Percentiles rank a stretch among this genome's conserved stretches.
phyloP scores from a whole-genome alignment of 2,113 vertebrate species.

The Stictonetta naevosa region DNA sequence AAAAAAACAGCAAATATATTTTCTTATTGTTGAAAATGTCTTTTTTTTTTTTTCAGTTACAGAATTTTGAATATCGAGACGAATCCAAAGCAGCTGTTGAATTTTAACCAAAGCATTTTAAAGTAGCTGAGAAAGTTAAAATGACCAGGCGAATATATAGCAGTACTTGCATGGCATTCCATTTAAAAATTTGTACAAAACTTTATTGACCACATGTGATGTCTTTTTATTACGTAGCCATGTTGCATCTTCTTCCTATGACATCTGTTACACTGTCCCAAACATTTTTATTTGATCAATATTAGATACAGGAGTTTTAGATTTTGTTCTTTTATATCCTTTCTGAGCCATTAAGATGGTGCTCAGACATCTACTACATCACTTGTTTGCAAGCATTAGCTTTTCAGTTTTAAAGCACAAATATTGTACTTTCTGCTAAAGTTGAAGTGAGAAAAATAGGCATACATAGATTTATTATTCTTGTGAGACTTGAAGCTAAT shows the following conservation, averaged over 20 bases:
- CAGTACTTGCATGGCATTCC: not conserved
- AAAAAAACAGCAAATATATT: not conserved
- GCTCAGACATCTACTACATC: not conserved
- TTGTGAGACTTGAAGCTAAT: slow-evolving; percentile 39
- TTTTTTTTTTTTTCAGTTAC: not conserved
- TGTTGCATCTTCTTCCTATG: not conserved
- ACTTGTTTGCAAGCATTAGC: not conserved
- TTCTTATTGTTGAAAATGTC: not conserved
- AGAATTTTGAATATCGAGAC: not conserved
- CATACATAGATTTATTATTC: slow-evolving; percentile 23
- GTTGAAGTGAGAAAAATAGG: slow-evolving; percentile 17
- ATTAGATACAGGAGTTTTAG: not conserved
- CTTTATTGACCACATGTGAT: not conserved
- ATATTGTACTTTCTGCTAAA: not conserved
- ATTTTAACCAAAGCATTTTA: not conserved
- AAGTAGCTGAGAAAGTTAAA: not conserved
- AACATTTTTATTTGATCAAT: not conserved
- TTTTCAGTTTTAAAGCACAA: slow-evolving; percentile 23
- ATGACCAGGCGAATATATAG: not conserved
- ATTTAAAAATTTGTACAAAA: not conserved
- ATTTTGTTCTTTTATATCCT: not conserved
- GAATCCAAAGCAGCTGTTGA: not conserved
- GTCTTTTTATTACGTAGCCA: not conserved
- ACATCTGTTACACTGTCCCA: not conserved
- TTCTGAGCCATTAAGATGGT: not conserved